Evolutionary conservation across 2,113 vertebrate species (phyloP).

Genomic region (Eidolon helvum): DNA sequence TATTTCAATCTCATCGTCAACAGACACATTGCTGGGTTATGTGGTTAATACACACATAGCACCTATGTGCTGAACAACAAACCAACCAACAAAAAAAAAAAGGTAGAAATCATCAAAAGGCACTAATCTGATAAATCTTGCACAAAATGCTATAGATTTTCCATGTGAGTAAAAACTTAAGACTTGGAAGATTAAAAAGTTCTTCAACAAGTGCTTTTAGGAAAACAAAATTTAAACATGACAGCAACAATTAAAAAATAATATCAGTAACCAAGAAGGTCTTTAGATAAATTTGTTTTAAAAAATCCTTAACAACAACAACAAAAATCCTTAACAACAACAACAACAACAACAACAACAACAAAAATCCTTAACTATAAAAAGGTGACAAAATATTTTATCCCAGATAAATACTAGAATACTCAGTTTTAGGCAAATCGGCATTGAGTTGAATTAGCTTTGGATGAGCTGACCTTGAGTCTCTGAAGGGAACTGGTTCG

Average conservation of each 20-base stretch:
- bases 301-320: background rate
- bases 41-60: background rate
- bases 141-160: background rate
- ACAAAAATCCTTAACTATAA: background rate
- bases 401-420: background rate
- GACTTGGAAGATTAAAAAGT: background rate
- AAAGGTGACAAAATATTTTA: background rate
- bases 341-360: no score
- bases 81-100: background rate
- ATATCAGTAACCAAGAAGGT: background rate
- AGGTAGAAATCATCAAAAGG: background rate
- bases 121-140: background rate
- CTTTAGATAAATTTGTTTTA: background rate
- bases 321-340: background rate
- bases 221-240: background rate
- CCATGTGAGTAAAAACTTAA: background rate
- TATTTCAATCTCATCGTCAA: background rate
- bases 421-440: background rate
- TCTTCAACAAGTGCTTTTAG: background rate
- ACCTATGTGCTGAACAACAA: background rate
- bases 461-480: background rate
- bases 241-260: background rate
- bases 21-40: background rate
- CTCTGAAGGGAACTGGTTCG: background rate
- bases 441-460: background rate